A percentile compares a stretch with the other conserved stretches of the same genome.
Conservation (phyloP, 1,140 invertebrate genomes). For the Cherax destructor region DNA sequence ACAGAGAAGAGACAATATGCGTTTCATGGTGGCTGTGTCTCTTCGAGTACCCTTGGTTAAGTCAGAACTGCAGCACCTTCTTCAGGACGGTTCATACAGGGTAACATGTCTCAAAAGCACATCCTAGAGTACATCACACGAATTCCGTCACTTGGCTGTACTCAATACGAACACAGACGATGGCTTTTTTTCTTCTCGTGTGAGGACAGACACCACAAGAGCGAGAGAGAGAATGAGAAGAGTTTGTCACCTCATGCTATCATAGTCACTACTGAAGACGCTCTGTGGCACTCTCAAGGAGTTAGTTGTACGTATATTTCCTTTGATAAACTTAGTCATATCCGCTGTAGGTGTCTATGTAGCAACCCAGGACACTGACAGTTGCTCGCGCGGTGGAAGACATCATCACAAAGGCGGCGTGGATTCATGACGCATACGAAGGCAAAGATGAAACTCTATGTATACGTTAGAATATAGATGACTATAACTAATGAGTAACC, state of each 20-base stretch:
- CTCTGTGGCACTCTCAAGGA: background rate
- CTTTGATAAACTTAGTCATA: constrained; percentile 22
- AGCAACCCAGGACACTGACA: too few species aligned
- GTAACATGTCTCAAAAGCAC: background rate
- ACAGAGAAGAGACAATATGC: background rate
- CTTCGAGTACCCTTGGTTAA: background rate
- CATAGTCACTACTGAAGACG: background rate
- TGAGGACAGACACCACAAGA: background rate
- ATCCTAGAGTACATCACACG: too few species aligned
- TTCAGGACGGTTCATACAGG: background rate
- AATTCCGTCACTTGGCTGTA: background rate
- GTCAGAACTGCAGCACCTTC: background rate
- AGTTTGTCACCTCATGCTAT: background rate
- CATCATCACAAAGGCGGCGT: too few species aligned
- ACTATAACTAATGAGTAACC: too few species aligned
- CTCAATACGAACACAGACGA: background rate
- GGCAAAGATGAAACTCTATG: too few species aligned
- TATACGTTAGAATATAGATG: too few species aligned
- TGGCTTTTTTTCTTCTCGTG: background rate
- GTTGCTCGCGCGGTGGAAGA: too few species aligned
- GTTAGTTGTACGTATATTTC: background rate
- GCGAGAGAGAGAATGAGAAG: background rate
- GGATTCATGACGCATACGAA: too few species aligned
- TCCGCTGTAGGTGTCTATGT: background rate
- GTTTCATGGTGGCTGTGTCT: background rate